phyloP scores from a whole-genome alignment of 2,888 invertebrate species.

The Euphydryas editha region DNA sequence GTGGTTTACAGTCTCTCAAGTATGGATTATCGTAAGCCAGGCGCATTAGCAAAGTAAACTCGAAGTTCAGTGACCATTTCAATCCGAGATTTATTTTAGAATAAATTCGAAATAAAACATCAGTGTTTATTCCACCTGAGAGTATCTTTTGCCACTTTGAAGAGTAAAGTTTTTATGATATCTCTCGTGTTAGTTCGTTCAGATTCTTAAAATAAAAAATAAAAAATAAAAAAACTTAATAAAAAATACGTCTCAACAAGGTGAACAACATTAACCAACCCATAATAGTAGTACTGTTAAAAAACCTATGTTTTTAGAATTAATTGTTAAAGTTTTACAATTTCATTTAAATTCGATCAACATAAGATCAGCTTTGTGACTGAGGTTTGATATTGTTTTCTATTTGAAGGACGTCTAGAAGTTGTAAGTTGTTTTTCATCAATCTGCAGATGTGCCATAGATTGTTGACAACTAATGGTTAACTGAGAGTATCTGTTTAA shows the following conservation, averaged over 20 bases:
- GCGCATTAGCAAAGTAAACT: slow-evolving; percentile 40
- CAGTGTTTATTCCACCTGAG: slow-evolving; percentile 36
- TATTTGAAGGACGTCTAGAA: too few relatives aligned
- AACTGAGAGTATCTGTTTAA: too few relatives aligned
- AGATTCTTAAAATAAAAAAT: slow-evolving; percentile 11
- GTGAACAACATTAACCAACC: too few relatives aligned
- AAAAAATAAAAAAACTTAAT: neutral
- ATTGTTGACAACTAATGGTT: too few relatives aligned
- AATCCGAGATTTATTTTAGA: slow-evolving; percentile 35
- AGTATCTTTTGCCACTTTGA: slow-evolving; percentile 33
- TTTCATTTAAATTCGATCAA: too few relatives aligned
- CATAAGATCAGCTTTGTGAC: too few relatives aligned
- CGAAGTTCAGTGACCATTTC: slow-evolving; percentile 40
- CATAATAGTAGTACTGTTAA: too few relatives aligned
- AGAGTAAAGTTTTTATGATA: slow-evolving; percentile 34
- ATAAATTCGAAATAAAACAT: slow-evolving; percentile 37
- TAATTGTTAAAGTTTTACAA: too few relatives aligned
- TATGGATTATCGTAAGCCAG: slow-evolving; percentile 43
- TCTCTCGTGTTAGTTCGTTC: slow-evolving; percentile 24
- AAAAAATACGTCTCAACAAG: neutral
- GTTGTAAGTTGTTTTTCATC: too few relatives aligned
- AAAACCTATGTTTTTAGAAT: too few relatives aligned
- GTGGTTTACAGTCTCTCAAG: slow-evolving; percentile 46
- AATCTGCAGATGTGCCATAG: too few relatives aligned
- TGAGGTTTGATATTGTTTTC: too few relatives aligned